phyloP scores from a whole-genome alignment of 2,888 invertebrate species.

The Lepidochitona cinerea region DNA sequence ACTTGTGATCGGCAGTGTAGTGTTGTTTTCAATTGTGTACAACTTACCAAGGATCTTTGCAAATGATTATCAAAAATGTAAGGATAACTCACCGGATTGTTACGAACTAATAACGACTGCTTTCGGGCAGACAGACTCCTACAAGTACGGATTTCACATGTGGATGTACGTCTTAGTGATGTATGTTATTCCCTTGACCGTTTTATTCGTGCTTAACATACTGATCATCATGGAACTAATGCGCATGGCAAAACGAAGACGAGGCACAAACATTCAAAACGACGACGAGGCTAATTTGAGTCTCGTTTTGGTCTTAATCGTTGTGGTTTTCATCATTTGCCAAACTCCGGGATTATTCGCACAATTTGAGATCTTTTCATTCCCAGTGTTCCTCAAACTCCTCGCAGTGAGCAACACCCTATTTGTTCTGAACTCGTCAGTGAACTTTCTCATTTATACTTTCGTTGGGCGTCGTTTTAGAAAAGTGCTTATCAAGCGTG shows the following conservation, averaged over 20 bases:
- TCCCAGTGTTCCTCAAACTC: constrained; percentile 48
- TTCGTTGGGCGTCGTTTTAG: constrained; percentile 62
- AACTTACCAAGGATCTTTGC: constrained; percentile 61
- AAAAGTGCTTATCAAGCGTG: constrained; percentile 41
- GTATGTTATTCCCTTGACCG: constrained; percentile 51
- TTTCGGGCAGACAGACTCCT: constrained; percentile 46
- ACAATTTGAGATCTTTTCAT: constrained; percentile 54
- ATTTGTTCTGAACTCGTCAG: constrained; percentile 63
- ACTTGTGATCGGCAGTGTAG: constrained; percentile 45
- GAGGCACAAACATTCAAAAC: constrained; percentile 53
- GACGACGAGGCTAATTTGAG: constrained; percentile 62
- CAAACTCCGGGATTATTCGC: constrained; percentile 63
- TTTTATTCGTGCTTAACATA: constrained; percentile 51
- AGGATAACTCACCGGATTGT: constrained; percentile 24
- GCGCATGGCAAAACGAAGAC: constrained; percentile 54
- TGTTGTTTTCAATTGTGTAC: constrained; percentile 48
- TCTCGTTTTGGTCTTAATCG: constrained; percentile 62
- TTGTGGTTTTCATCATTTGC: constrained; percentile 66
- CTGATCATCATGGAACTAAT: constrained; percentile 58
- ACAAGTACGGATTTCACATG: constrained; percentile 44
- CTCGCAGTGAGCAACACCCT: constrained; percentile 60
- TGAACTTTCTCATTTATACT: constrained; percentile 67
- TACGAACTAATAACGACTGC: constrained; percentile 40
- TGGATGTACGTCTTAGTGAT: constrained; percentile 54
- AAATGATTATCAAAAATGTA: constrained; percentile 25